Evolutionary conservation across 2,888 invertebrate species (phyloP), one percentile per base, ranked within the genome.

Genomic region (Poecilus cupreus): DNA sequence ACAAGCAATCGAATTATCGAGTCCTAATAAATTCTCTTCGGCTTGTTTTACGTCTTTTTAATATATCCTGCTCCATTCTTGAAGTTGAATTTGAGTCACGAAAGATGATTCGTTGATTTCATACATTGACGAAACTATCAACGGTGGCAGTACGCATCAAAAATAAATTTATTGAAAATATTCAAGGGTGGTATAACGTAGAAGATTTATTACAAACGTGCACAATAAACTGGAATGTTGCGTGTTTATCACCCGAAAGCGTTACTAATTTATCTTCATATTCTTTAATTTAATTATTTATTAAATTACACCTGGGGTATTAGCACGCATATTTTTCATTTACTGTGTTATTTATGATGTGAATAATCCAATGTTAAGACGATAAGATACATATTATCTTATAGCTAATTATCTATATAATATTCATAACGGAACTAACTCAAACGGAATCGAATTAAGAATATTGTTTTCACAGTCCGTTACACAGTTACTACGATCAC

Each of bases 231-330:
- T 74, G 26, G 24, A 49, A 74, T n/a, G 10, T 51, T 51, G 74
- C 74, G 74, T 74, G 74, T 22, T 26, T 74, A 22, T 16, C 26
- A 20, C 8, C 16, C 11, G 20, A 3, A 72, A 18, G 8, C 5
- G 3, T 20, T 22, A 20, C 20, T 72, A 43, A 72, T 74, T 74
- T 74, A 74, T 74, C 51, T 74, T 74, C 26, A 51, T 51, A 74
- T 74, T 16, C 8, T 72, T 72, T 5, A 22, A 43, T 43, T 72
- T 43, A 72, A 72, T 72, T 72, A 43, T 72, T 72, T 72, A 72
- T 72, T 72, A 39, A 72, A 72, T 20, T 46, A 72, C 46, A 3
- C 20, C 4, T 37, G 1, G 43, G n/a, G 43, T 11, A 72, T 20
- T 43, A 72, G 24, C 72, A 72, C 72, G 72, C 18, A 72, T 18